Base-by-base conservation (phyloP, 2,113 vertebrate genomes). In the Corydoras maculifer region DNA sequence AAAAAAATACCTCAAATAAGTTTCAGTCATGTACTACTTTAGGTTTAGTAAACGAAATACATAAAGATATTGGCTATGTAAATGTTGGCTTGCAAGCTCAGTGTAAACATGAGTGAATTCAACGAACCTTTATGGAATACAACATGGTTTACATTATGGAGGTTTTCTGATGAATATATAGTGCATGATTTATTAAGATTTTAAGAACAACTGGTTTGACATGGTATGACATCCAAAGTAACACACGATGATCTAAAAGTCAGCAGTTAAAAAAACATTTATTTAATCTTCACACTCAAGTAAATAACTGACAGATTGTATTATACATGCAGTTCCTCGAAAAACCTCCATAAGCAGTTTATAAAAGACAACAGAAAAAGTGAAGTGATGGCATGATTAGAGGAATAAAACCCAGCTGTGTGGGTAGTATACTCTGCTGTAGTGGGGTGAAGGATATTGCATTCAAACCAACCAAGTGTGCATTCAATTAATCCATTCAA, bases 321-420 rank as follows among this genome's bases (percentile, higher is more conserved):
- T 77, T 70, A 70, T 65, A 63, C 73, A 70, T 55, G 15, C 35
- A 35, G 11, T 49, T 62, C 57, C 25, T 32, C 32, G 53, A 25
- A 77, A 83, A 84, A 84, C 78, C 83, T 82, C 78, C 76, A 74
- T 14, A 74, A 80, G 78, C 66, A 30, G 48, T 25, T 72, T 35
- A 78, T 72, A 77, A 72, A 18, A 75, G 62, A 79, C 63, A 71
- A 65, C 63, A 76, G 72, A 58, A 66, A 69, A 65, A 68, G 62
- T 62, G 13, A 68, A 57, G 72, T 70, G 58, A 54, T 68, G 61
- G 35, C 61, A 51, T 62, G 68, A 74, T 74, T 68, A 70, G 62
- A 73, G 29, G 65, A 62, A 13, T 68, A 11, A 67, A 71, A 55
- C 29, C 58, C 63, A 77, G 59, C 58, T 35, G 63, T 55, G 60